These are phyloP conservation scores for Alentia gelatinosa DNA, from an alignment of 2,888 invertebrate genomes.

Conservation along the genomic window DNA sequence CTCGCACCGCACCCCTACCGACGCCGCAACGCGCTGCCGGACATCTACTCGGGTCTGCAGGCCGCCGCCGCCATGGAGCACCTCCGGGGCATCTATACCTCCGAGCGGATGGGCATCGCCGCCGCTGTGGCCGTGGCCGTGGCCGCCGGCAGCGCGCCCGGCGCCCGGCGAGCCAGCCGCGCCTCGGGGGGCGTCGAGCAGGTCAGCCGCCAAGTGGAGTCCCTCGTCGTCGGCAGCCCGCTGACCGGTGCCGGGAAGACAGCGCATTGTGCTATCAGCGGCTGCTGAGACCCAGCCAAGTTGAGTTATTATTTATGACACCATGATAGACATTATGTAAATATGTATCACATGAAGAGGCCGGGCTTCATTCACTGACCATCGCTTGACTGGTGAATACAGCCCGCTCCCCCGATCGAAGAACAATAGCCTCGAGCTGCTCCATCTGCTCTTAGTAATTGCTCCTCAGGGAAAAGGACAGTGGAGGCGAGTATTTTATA, in stretches of 20 bases:
- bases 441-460: no score
- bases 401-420: no score
- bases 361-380: no score
- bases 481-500: no score
- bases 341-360: no score
- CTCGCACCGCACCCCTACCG: background rate
- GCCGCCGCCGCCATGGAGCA: slow-evolving; percentile 30
- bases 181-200: background rate
- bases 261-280: background rate
- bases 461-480: no score
- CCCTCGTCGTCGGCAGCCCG: background rate
- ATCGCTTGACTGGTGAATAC: no score
- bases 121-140: background rate
- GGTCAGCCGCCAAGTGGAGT: background rate
- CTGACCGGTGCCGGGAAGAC: background rate
- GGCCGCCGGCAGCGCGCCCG: background rate
- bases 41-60: slow-evolving; percentile 56
- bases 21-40: slow-evolving; percentile 58
- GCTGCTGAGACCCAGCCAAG: background rate
- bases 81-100: slow-evolving; percentile 15
- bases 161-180: background rate
- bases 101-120: slow-evolving; percentile 11
- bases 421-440: no score
- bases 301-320: no score
- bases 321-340: no score